These are phyloP conservation scores for Anthophora plumipes DNA, from an alignment of 2,888 invertebrate species.

Conservation along the genomic window DNA sequence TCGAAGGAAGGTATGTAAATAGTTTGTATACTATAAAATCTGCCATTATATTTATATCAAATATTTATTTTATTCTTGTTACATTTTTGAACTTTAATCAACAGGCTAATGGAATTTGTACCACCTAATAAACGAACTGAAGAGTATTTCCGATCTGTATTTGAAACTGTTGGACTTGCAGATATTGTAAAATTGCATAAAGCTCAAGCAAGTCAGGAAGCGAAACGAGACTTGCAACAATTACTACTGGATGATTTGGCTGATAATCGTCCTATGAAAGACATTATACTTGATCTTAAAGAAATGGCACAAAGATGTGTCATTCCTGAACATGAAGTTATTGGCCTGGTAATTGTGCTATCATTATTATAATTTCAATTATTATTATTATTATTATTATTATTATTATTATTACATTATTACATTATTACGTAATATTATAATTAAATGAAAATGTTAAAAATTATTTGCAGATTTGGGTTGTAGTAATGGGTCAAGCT, in stretches of 20 bases:
- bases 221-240: constrained; percentile 91
- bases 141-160: constrained; percentile 92
- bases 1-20: constrained; percentile 86
- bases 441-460: neutral
- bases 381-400: no score
- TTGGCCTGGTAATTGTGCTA: constrained; percentile 90
- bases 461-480: constrained; percentile 91
- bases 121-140: constrained; percentile 97
- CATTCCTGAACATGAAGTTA: constrained; percentile 96
- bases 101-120: constrained; percentile 95
- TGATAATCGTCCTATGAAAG: constrained; percentile 94
- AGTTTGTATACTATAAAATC: neutral
- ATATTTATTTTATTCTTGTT: constrained; percentile 8
- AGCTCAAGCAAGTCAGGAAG: constrained; percentile 93
- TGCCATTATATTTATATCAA: neutral
- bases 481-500: constrained; percentile 96
- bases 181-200: constrained; percentile 93
- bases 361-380: no score
- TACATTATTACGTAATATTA: neutral
- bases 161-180: constrained; percentile 92
- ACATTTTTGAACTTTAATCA: constrained; percentile 23
- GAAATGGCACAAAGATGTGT: constrained; percentile 93
- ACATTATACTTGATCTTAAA: constrained; percentile 93
- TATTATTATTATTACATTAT: neutral
- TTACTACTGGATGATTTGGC: constrained; percentile 93